phyloP scores from a whole-genome alignment of 2,113 vertebrate species.

The Hyaena hyaena region DNA sequence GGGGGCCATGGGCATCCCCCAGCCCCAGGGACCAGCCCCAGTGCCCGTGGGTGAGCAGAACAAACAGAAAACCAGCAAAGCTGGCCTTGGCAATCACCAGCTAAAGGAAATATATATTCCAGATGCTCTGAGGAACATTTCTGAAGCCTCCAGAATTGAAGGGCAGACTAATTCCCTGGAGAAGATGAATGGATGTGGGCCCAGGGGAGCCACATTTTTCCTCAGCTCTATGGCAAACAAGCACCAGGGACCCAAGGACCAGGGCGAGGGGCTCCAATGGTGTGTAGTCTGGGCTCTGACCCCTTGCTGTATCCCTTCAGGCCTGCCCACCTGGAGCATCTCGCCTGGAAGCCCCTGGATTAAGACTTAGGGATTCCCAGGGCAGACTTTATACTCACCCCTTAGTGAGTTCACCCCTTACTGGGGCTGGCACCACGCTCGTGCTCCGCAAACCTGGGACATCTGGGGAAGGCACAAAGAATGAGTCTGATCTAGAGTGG shows the following conservation, averaged over 20 bases:
- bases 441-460: neutral
- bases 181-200: neutral
- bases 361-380: neutral
- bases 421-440: neutral
- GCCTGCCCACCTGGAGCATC: neutral
- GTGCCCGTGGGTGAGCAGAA: neutral
- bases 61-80: constrained; percentile 49
- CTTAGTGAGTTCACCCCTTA: neutral
- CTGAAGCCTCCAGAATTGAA: constrained; percentile 42
- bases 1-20: neutral
- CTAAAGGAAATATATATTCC: constrained; percentile 62
- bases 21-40: neutral
- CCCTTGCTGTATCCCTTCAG: neutral
- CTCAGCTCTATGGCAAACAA: neutral
- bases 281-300: neutral
- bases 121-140: constrained; percentile 62
- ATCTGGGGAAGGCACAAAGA: neutral
- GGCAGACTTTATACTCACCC: neutral
- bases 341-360: neutral
- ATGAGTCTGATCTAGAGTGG: neutral
- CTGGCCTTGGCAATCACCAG: constrained; percentile 33
- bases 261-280: accelerated
- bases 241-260: too few species aligned
- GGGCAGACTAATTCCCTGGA: constrained; percentile 16
- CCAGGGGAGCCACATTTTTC: neutral